Conservation (phyloP, 1,140 invertebrate species). For the Xylocopa sonorina region DNA sequence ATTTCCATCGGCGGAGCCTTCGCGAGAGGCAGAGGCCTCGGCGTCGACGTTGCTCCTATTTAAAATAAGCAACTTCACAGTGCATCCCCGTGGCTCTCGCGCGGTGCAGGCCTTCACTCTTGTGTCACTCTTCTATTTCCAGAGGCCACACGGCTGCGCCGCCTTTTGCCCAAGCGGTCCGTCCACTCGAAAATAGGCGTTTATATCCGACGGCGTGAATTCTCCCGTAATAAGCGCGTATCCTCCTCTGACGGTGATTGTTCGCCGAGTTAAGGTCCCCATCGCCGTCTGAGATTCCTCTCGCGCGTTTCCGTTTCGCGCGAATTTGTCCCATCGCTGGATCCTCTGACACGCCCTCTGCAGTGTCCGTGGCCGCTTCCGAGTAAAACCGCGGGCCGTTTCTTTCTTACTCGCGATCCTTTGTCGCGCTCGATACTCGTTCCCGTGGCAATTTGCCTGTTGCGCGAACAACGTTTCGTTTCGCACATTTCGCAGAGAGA, state of each 20-base stretch:
- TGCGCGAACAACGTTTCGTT: too few relatives aligned
- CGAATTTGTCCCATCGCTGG: too few relatives aligned
- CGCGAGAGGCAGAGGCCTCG: constrained; percentile 14
- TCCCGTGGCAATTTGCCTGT: too few relatives aligned
- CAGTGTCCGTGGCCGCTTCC: too few relatives aligned
- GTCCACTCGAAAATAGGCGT: constrained; percentile 15
- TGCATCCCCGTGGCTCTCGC: constrained; percentile 31
- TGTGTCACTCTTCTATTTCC: constrained; percentile 53
- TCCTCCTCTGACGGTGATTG: neutral
- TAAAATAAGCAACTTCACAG: constrained; percentile 48
- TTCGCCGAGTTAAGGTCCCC: too few relatives aligned
- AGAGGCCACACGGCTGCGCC: constrained; percentile 21
- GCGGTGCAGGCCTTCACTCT: constrained; percentile 43
- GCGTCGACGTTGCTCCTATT: constrained; percentile 40
- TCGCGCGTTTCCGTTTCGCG: neutral
- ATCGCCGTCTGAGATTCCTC: neutral
- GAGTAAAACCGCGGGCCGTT: too few relatives aligned
- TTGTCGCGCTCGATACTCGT: too few relatives aligned
- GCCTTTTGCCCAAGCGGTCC: constrained; percentile 5
- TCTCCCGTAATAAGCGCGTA: neutral
- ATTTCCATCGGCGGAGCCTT: constrained; percentile 48
- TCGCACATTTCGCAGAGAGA: neutral
- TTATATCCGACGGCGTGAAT: neutral
- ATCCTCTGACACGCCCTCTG: too few relatives aligned
- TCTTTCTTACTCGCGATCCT: too few relatives aligned